phyloP scores from a whole-genome alignment of 2,797 vertebrate genomes.

The Hozukius guyotensis region DNA sequence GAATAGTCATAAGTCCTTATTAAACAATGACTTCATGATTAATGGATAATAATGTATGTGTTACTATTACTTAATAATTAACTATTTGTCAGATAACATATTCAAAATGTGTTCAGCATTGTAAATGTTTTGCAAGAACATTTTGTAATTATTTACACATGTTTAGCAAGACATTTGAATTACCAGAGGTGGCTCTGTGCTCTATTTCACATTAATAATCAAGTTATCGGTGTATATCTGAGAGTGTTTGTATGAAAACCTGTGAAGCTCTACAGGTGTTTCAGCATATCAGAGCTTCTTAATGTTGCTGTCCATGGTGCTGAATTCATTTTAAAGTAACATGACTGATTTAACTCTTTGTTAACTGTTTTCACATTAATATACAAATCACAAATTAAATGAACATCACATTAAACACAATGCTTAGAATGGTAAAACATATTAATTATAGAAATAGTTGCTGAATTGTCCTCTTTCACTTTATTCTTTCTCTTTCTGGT shows the following conservation, averaged over 20 bases:
- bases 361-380: not conserved
- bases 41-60: not conserved
- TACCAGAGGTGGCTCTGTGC: not conserved
- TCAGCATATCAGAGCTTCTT: not conserved
- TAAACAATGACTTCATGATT: not conserved
- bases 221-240: not conserved
- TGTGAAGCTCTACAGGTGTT: conserved; percentile 17
- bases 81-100: not conserved
- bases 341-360: not conserved
- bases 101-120: not conserved
- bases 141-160: not conserved
- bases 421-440: not conserved
- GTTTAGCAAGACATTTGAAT: not conserved
- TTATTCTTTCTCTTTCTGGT: conserved; percentile 22
- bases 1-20: not conserved
- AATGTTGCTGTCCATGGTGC: conserved; percentile 53
- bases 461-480: not conserved
- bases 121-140: not conserved
- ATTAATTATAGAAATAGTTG: not conserved
- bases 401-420: not conserved
- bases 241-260: not conserved
- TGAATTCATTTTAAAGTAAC: conserved; percentile 14
- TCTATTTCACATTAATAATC: not conserved
- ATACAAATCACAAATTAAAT: not conserved
- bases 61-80: not conserved